phyloP scores from a whole-genome alignment of 2,113 vertebrate species.

The Triplophysa tibetana region DNA sequence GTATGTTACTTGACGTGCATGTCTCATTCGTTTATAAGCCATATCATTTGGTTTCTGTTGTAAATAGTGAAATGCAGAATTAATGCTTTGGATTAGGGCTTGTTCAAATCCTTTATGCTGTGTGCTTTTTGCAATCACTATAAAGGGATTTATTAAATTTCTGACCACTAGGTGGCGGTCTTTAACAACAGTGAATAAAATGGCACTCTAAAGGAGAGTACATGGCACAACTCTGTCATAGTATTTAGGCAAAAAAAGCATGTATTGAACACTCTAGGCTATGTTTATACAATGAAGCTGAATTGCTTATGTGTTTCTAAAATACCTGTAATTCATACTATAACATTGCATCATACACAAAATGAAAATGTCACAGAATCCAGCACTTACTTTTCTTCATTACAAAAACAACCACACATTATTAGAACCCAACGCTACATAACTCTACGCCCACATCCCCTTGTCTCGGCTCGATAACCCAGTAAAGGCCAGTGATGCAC shows the following conservation, averaged over 20 bases:
- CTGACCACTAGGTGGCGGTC: constrained; percentile 66
- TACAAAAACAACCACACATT: not conserved
- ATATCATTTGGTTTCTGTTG: too few species aligned
- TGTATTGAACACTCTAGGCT: not conserved
- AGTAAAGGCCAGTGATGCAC: not conserved
- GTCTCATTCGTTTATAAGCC: too few species aligned
- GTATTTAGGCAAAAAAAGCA: not conserved
- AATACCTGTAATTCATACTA: not conserved
- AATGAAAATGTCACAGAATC: not conserved
- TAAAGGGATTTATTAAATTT: not conserved
- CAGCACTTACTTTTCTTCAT: not conserved
- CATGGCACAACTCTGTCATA: not conserved
- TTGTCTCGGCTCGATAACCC: not conserved
- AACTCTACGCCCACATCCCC: not conserved
- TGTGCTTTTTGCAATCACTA: not conserved
- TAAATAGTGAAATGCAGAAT: too few species aligned
- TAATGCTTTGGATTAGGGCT: too few species aligned
- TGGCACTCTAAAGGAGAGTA: not conserved
- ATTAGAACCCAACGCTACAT: not conserved
- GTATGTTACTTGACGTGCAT: too few species aligned
- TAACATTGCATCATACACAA: not conserved
- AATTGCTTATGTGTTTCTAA: not conserved
- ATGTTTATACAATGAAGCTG: not conserved
- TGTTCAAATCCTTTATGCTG: not conserved
- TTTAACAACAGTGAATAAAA: constrained; percentile 48